These are phyloP conservation scores for Trissoscelio sp. DNA, from an alignment of 2,888 invertebrate species.

Conservation along the genomic window DNA sequence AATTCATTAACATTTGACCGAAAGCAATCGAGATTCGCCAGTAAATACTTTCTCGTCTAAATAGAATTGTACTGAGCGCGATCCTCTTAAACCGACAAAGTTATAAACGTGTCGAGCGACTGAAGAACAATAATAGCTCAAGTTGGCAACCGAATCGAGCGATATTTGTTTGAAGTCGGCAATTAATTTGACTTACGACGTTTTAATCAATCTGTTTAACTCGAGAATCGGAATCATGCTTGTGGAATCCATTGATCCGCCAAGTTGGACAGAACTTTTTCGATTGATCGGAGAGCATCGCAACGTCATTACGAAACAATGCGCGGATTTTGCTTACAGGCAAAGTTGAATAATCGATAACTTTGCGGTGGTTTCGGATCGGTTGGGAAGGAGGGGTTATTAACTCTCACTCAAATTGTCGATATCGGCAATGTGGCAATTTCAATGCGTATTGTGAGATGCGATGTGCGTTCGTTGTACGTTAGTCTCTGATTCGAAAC, in stretches of 20 bases:
- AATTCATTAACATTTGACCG: neutral
- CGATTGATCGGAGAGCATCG: slow-evolving; percentile 36
- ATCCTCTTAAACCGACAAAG: neutral
- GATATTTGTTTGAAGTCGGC: slow-evolving; percentile 32
- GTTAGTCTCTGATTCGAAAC: slow-evolving; percentile 48
- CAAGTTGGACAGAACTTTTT: slow-evolving; percentile 45
- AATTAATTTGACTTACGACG: slow-evolving; percentile 47
- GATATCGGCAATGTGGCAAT: slow-evolving; percentile 64
- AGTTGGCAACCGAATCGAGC: neutral
- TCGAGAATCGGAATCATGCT: neutral
- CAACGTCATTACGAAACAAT: slow-evolving; percentile 51
- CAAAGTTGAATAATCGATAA: slow-evolving; percentile 57
- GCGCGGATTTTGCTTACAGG: slow-evolving; percentile 47
- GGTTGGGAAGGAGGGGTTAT: slow-evolving; percentile 32
- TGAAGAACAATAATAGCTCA: slow-evolving; percentile 18
- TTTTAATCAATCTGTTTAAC: slow-evolving; percentile 56
- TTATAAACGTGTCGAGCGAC: slow-evolving; percentile 27
- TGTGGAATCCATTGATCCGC: slow-evolving; percentile 25
- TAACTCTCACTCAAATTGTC: slow-evolving; percentile 63
- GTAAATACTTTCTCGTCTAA: slow-evolving; percentile 33
- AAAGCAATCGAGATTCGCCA: neutral
- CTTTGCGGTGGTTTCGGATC: slow-evolving; percentile 29
- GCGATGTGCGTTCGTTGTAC: slow-evolving; percentile 32
- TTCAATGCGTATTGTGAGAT: slow-evolving; percentile 61
- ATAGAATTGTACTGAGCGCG: neutral